Percentiles rank a stretch among this genome's conserved stretches.
These are phyloP conservation scores for Brenthis hecate DNA, from an alignment of 2,888 invertebrate species.

Conservation along the genomic window DNA sequence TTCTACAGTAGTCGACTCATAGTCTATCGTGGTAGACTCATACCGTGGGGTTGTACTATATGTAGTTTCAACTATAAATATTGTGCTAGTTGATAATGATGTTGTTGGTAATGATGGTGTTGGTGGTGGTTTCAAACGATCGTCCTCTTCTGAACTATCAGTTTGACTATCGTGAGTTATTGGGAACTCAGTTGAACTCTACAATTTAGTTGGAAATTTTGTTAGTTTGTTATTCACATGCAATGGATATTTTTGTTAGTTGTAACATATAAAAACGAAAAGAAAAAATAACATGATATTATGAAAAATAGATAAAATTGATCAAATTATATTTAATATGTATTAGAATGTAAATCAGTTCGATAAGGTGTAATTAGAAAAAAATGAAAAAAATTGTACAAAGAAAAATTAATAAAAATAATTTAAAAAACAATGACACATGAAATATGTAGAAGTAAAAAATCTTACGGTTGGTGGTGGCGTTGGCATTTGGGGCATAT, in stretches of 20 bases:
- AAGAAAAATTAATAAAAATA: too few relatives aligned
- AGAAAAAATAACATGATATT: not conserved
- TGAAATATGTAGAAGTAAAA: too few relatives aligned
- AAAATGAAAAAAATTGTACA: too few relatives aligned
- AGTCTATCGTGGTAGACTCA: slow-evolving; percentile 18
- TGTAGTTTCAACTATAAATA: not conserved
- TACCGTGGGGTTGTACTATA: not conserved
- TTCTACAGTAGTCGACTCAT: not conserved
- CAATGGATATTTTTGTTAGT: slow-evolving; percentile 23
- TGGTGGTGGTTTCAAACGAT: slow-evolving; percentile 2
- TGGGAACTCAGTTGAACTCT: slow-evolving; percentile 20
- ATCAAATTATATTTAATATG: not conserved
- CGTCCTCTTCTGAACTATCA: slow-evolving; percentile 44
- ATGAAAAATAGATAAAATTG: not conserved
- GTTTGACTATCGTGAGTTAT: slow-evolving; percentile 22
- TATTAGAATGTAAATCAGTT: too few relatives aligned
- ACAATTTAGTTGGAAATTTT: slow-evolving; percentile 25
- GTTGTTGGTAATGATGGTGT: not conserved
- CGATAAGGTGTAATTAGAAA: too few relatives aligned
- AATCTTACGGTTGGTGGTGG: not conserved
- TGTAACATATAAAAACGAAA: not conserved
- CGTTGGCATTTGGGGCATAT: slow-evolving; percentile 28
- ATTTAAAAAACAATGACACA: too few relatives aligned
- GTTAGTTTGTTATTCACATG: slow-evolving; percentile 40
- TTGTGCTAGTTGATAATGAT: not conserved